Conservation (phyloP, 2,888 invertebrate species). For the Drosophila merina region DNA sequence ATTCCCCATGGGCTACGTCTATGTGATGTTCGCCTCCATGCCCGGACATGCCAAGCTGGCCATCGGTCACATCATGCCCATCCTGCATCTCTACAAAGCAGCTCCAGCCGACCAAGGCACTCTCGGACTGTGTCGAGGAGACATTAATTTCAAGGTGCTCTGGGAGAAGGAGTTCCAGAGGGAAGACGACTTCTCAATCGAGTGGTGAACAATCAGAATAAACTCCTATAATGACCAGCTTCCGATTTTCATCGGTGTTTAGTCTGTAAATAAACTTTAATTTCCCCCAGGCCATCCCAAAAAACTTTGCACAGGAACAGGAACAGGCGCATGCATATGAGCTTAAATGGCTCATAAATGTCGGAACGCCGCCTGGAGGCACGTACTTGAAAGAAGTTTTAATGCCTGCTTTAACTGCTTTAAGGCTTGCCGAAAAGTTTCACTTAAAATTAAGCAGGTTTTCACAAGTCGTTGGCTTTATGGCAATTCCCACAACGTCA, state of each 20-base stretch:
- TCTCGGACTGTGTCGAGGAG: slow-evolving; percentile 29
- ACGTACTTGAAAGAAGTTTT: slow-evolving; percentile 42
- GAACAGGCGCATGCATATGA: not conserved
- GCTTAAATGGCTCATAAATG: slow-evolving; percentile 50
- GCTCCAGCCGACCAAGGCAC: not conserved
- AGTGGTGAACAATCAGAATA: not conserved
- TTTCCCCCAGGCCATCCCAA: not conserved
- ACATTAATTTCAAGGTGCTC: slow-evolving; percentile 48
- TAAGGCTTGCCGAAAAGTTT: slow-evolving; percentile 1
- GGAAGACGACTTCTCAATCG: slow-evolving; percentile 15
- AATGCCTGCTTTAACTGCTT: slow-evolving; percentile 30
- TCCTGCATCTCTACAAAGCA: slow-evolving; percentile 28
- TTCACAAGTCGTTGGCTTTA: slow-evolving; percentile 52
- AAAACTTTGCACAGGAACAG: slow-evolving; percentile 8
- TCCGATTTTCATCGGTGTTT: not conserved
- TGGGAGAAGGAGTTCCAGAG: slow-evolving; percentile 58
- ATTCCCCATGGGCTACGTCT: slow-evolving; percentile 50
- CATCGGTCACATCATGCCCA: slow-evolving; percentile 43
- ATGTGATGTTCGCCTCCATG: slow-evolving; percentile 28
- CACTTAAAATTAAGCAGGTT: slow-evolving; percentile 4
- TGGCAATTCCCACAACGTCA: slow-evolving; percentile 44
- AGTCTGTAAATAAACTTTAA: slow-evolving; percentile 28
- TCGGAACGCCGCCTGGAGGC: slow-evolving; percentile 30
- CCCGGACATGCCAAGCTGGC: slow-evolving; percentile 13
- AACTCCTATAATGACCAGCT: not conserved